phyloP scores from a whole-genome alignment of 1,140 invertebrate genomes.

The Pogonus chalceus region DNA sequence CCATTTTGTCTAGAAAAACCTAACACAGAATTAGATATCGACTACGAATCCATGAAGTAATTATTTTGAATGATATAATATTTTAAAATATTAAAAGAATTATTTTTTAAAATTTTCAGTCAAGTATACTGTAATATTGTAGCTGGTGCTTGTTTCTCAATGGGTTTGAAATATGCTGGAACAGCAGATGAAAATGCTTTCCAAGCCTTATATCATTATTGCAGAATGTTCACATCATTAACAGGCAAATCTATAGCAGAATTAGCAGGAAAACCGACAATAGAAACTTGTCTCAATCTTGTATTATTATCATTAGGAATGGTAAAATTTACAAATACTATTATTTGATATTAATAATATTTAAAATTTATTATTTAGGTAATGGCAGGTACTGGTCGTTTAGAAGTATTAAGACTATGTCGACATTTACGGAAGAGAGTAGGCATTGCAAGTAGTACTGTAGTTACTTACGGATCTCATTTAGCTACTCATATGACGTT shows the following conservation, averaged over 20 bases:
- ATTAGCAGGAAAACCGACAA: constrained; percentile 77
- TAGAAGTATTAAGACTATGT: constrained; percentile 76
- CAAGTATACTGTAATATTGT: constrained; percentile 96
- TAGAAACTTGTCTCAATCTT: constrained; percentile 82
- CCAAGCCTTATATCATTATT: constrained; percentile 58
- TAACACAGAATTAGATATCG: constrained; percentile 52
- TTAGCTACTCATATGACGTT: constrained; percentile 90
- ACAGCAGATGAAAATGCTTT: constrained; percentile 76
- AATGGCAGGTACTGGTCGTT: constrained; percentile 87
- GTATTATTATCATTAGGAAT: constrained; percentile 71
- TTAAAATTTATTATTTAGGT: constrained; percentile 42
- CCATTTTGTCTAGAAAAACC: constrained; percentile 62
- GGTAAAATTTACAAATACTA: constrained; percentile 42
- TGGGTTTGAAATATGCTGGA: constrained; percentile 89
- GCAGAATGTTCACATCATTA: constrained; percentile 53
- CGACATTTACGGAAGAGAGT: constrained; percentile 69
- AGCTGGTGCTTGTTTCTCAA: constrained; percentile 86
- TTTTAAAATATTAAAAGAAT: constrained; percentile 7
- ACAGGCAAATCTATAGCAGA: constrained; percentile 65
- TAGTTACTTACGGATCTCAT: constrained; percentile 83
- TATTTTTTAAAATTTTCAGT: constrained; percentile 39
- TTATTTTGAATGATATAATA: constrained; percentile 20
- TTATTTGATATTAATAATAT: constrained; percentile 9
- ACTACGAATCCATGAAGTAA: constrained; percentile 93
- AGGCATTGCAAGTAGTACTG: constrained; percentile 47